Percentiles rank a stretch among this genome's conserved stretches.
Evolutionary conservation across 1,140 invertebrate genomes (phyloP).

Genomic region (Dinothrombium tinctorium): DNA sequence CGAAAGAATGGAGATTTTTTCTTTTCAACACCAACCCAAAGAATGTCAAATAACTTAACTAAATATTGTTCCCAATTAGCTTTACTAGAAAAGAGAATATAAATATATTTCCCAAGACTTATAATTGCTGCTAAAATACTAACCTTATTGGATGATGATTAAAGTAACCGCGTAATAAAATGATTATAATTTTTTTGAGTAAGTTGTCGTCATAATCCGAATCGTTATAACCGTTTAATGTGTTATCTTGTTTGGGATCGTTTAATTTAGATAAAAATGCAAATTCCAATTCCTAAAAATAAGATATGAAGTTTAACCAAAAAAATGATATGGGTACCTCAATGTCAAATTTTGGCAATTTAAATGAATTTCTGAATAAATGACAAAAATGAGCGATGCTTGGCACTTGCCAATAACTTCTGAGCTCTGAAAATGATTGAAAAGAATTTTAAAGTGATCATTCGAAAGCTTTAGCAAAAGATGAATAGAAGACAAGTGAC

Average conservation of each 20-base stretch:
- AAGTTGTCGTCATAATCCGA: constrained; percentile 1
- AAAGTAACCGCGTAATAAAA: neutral
- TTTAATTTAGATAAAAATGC: constrained; percentile 1
- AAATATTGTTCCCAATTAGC: constrained; percentile 21
- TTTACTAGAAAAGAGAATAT: constrained; percentile 15
- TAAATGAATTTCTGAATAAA: constrained; percentile 78
- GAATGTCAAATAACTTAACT: constrained; percentile 20
- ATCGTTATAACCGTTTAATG: neutral
- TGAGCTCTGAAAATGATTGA: too few relatives aligned
- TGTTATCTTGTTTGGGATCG: neutral
- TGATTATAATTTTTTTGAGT: neutral
- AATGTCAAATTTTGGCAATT: constrained; percentile 86
- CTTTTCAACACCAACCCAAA: constrained; percentile 18
- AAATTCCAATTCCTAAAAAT: constrained; percentile 1
- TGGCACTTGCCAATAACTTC: constrained; percentile 95
- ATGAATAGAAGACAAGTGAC: too few relatives aligned
- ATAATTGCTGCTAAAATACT: neutral
- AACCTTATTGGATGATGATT: neutral
- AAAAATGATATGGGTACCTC: constrained; percentile 38
- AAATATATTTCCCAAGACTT: neutral
- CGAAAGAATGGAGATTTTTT: constrained; percentile 2
- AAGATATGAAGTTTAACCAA: neutral
- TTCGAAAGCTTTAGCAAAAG: too few relatives aligned
- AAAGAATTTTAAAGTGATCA: too few relatives aligned
- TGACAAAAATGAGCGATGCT: constrained; percentile 94